phyloP scores from a whole-genome alignment of 92 coral and sea anemone genomes.

The Isaurus tuberculatus region DNA sequence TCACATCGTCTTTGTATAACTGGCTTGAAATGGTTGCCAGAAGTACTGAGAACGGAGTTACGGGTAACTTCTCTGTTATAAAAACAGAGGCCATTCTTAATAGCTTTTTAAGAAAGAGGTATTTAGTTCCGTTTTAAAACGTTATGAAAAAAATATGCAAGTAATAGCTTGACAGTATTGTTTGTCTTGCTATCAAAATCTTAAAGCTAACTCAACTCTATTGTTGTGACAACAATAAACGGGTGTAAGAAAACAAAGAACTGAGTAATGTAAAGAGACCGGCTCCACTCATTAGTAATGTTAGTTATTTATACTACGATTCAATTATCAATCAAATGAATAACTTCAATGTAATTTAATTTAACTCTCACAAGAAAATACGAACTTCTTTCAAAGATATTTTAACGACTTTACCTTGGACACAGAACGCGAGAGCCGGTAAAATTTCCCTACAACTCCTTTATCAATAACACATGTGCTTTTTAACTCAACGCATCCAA shows the following conservation, averaged over 20 bases:
- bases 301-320: too few species aligned
- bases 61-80: background rate
- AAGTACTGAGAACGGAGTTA: slow-evolving; percentile 74
- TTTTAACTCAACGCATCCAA: too few species aligned
- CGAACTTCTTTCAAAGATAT: too few species aligned
- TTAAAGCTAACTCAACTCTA: background rate
- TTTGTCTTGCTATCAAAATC: background rate
- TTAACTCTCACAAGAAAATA: too few species aligned
- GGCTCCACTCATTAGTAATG: background rate
- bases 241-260: slow-evolving; percentile 1
- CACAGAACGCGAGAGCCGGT: too few species aligned
- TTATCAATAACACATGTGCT: too few species aligned
- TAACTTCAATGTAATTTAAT: too few species aligned
- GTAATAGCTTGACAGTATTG: background rate
- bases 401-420: too few species aligned
- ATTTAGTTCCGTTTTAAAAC: slow-evolving; percentile 8
- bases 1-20: slow-evolving; percentile 63
- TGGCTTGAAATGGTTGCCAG: slow-evolving; percentile 81
- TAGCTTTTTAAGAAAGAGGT: background rate
- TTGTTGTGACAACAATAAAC: slow-evolving; percentile 31
- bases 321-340: too few species aligned
- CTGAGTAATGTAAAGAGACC: background rate
- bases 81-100: slow-evolving; percentile 46
- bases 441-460: too few species aligned
- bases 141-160: background rate